A percentile compares a stretch with the other conserved stretches of the same genome.
phyloP scores from a whole-genome alignment of 2,113 vertebrate species.

The Sylvietta virens region DNA sequence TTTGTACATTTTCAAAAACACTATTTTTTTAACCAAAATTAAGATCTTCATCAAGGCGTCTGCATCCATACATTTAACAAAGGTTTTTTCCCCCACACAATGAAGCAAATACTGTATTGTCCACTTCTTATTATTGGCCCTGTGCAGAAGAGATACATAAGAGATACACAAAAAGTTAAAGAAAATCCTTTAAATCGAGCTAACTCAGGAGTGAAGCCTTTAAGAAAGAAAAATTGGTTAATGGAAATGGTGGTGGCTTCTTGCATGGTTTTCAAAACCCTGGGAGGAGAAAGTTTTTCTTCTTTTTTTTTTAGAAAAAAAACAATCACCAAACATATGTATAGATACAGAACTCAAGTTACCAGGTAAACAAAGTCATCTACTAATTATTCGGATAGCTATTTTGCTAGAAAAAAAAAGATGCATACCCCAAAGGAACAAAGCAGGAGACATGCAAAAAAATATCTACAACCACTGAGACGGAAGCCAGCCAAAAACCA shows the following conservation, averaged over 20 bases:
- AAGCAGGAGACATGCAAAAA: conserved; percentile 69
- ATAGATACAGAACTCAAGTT: conserved; percentile 71
- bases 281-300: conserved; percentile 76
- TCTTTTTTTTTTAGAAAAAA: conserved; percentile 40
- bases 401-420: conserved; percentile 63
- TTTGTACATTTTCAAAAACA: conserved; percentile 95
- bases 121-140: conserved; percentile 99
- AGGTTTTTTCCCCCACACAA: conserved; percentile 99
- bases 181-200: conserved; percentile 85
- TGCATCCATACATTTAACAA: conserved; percentile 99
- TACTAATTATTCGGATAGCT: conserved; percentile 44
- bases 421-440: conserved; percentile 61
- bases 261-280: conserved; percentile 87
- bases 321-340: conserved; percentile 68
- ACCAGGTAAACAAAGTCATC: conserved; percentile 53
- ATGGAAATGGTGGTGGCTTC: conserved; percentile 77
- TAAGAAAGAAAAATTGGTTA: conserved; percentile 86
- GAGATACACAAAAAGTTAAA: conserved; percentile 99
- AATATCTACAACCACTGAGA: conserved; percentile 33
- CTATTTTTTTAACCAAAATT: conserved; percentile 92
- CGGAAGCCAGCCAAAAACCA: conserved; percentile 27
- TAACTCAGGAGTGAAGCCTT: conserved; percentile 88
- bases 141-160: conserved; percentile 99
- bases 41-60: conserved; percentile 99
- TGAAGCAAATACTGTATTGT: conserved; percentile 99